Evolutionary conservation across 1,140 invertebrate genomes (phyloP).

Genomic region (Bemisia tabaci): DNA sequence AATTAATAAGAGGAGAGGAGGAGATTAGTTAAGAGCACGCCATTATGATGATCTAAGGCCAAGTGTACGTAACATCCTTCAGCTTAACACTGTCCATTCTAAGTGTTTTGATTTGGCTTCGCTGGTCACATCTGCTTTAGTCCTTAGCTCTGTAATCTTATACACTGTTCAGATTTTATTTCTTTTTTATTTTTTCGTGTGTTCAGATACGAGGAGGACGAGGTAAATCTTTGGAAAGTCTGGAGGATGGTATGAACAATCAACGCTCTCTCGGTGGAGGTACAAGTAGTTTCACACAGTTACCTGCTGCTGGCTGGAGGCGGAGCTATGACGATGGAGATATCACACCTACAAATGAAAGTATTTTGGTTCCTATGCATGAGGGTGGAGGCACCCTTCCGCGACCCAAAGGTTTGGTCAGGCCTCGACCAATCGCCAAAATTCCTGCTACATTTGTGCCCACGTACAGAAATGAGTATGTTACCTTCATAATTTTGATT

Average conservation of each 20-base stretch:
- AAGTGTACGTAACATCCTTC: too few species aligned
- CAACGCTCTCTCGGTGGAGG: conserved; percentile 15
- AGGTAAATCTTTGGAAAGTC: conserved; percentile 69
- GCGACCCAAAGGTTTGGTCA: conserved; percentile 61
- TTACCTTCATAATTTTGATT: not conserved
- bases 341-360: conserved; percentile 74
- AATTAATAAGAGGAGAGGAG: too few species aligned
- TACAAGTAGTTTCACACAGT: conserved; percentile 25
- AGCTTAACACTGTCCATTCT: too few species aligned
- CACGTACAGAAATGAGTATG: conserved; percentile 20
- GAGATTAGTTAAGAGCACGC: too few species aligned
- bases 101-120: too few species aligned
- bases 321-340: conserved; percentile 75
- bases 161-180: too few species aligned
- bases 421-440: conserved; percentile 73
- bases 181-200: too few species aligned
- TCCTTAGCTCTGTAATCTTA: too few species aligned
- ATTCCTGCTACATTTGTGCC: conserved; percentile 42
- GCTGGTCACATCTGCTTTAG: too few species aligned
- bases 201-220: conserved; percentile 43
- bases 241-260: conserved; percentile 44
- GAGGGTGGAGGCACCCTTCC: conserved; percentile 70
- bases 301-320: conserved; percentile 43
- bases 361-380: conserved; percentile 36
- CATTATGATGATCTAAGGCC: too few species aligned